Evolutionary conservation across 2,797 vertebrate species (phyloP).

Genomic region (Cyprinella venusta): DNA sequence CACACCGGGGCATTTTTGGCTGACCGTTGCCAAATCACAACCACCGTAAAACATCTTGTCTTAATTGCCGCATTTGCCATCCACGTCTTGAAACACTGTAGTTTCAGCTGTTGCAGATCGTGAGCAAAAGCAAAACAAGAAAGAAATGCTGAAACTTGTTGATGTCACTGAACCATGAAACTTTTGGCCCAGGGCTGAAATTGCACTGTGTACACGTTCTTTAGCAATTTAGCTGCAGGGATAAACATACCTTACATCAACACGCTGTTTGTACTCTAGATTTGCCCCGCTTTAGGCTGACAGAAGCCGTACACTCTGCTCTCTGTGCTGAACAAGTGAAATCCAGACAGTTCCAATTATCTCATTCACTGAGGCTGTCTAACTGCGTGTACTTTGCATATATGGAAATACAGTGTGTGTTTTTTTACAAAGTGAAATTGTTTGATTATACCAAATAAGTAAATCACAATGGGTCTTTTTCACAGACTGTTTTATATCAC

Average conservation of each 20-base stretch:
- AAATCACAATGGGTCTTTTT: background rate
- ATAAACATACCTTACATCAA: conserved; percentile 88
- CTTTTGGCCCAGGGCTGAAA: conserved; percentile 81
- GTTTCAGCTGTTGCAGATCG: conserved; percentile 55
- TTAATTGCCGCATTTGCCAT: conserved; percentile 10
- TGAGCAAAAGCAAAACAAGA: conserved; percentile 37
- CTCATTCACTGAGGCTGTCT: conserved; percentile 44
- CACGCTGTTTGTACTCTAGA: conserved; percentile 78
- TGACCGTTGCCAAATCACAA: conserved; percentile 32
- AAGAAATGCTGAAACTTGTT: conserved; percentile 73
- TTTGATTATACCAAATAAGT: conserved; percentile 1
- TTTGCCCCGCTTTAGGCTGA: conserved; percentile 77
- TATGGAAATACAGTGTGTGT: background rate
- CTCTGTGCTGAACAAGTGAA: conserved; percentile 67
- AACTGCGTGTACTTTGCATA: conserved; percentile 58
- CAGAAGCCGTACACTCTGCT: conserved; percentile 65
- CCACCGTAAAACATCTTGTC: conserved; percentile 8
- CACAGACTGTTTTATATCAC: background rate
- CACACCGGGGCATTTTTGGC: conserved; percentile 9
- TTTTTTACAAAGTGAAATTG: background rate
- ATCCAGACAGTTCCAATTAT: conserved; percentile 72
- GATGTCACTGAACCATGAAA: conserved; percentile 85
- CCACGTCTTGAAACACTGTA: conserved; percentile 34
- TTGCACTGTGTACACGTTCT: conserved; percentile 82
- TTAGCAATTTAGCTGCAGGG: conserved; percentile 82